Evolutionary conservation across 1,140 invertebrate species (phyloP).

Genomic region (Himalopsyche phryganea): DNA sequence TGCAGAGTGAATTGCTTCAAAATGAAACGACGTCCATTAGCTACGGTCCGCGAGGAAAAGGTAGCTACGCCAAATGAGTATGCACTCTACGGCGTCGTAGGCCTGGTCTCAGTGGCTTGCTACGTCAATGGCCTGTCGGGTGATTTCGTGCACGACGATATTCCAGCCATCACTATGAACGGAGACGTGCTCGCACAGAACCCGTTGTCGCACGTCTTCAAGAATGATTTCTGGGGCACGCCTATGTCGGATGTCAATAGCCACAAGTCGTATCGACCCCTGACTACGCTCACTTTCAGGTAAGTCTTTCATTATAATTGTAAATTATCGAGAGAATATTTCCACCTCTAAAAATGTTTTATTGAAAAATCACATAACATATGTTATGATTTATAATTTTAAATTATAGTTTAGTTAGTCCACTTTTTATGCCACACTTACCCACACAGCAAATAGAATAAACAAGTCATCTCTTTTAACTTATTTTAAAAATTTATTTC

Average conservation of each 20-base stretch:
- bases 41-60: slow-evolving; percentile 46
- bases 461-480: no score
- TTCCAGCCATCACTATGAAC: slow-evolving; percentile 82
- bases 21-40: slow-evolving; percentile 46
- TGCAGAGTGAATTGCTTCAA: neutral
- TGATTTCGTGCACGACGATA: slow-evolving; percentile 89
- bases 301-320: slow-evolving; percentile 50
- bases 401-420: no score
- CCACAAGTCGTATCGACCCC: slow-evolving; percentile 80
- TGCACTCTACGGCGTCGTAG: slow-evolving; percentile 58
- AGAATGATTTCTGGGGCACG: slow-evolving; percentile 90
- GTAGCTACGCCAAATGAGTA: slow-evolving; percentile 43
- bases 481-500: no score
- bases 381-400: no score
- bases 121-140: slow-evolving; percentile 78
- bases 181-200: slow-evolving; percentile 73
- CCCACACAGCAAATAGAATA: no score
- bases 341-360: no score
- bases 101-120: slow-evolving; percentile 62
- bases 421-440: no score
- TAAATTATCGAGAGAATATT: no score
- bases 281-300: slow-evolving; percentile 81
- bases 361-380: no score
- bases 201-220: slow-evolving; percentile 63
- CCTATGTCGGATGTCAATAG: slow-evolving; percentile 79